Evolutionary conservation across 2,113 vertebrate genomes (phyloP).

Genomic region (Dicerorhinus sumatrensis): DNA sequence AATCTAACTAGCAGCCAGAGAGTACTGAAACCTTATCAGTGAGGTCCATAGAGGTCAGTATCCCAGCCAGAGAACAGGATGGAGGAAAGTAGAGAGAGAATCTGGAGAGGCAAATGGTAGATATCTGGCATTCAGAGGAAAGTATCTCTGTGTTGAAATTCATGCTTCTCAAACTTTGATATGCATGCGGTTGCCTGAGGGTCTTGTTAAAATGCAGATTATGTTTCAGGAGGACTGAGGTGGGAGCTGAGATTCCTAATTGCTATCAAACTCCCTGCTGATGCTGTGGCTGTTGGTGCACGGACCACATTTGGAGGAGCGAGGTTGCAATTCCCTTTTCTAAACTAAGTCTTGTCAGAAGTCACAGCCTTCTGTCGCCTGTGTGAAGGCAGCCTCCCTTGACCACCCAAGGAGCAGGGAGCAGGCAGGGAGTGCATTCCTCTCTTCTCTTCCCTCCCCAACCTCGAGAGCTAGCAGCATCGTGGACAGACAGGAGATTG

Average conservation of each 20-base stretch:
- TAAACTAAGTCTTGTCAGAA: not conserved
- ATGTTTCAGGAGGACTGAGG: not conserved
- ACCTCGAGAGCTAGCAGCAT: no score
- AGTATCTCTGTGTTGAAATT: not conserved
- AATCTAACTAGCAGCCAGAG: not conserved
- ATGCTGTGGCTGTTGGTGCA: not conserved
- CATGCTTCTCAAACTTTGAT: not conserved
- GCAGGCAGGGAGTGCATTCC: not conserved
- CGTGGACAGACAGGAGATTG: constrained; percentile 19
- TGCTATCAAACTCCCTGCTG: not conserved
- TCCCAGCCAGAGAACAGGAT: not conserved
- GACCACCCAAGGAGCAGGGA: not conserved
- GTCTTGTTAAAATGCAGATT: not conserved
- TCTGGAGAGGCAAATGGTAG: not conserved
- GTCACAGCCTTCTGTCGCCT: not conserved
- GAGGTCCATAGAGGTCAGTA: not conserved
- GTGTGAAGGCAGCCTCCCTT: not conserved
- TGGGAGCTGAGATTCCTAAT: not conserved
- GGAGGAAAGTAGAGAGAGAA: not conserved
- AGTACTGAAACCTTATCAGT: not conserved
- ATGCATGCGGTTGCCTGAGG: not conserved
- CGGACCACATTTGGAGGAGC: not conserved
- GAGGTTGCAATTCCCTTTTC: not conserved
- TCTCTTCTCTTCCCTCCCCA: not conserved
- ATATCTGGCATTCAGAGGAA: not conserved